Evolutionary conservation across 2,113 vertebrate genomes (phyloP).

Genomic region (Myotis yumanensis): DNA sequence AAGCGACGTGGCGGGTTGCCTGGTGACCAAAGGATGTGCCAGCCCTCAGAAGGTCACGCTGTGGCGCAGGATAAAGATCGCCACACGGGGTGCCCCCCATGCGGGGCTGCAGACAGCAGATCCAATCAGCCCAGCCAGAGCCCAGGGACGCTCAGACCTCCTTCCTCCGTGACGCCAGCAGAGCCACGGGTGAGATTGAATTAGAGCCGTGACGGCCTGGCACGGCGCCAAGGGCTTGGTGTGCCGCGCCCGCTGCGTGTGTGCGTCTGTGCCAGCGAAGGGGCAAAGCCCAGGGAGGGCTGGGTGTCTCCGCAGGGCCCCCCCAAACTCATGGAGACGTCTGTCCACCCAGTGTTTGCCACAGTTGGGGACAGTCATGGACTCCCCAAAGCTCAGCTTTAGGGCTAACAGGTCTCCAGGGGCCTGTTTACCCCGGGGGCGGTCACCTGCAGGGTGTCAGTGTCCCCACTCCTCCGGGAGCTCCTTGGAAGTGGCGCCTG

Average conservation of each 20-base stretch:
- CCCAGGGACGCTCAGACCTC: not conserved
- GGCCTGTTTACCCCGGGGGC: not conserved
- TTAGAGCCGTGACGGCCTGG: not conserved
- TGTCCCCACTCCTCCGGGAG: not conserved
- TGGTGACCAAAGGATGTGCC: conserved; percentile 57
- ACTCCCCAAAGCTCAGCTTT: not conserved
- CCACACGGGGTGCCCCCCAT: not conserved
- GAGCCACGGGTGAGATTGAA: not conserved
- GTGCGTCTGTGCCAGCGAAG: not conserved
- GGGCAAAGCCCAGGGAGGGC: not conserved
- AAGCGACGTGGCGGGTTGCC: conserved; percentile 60
- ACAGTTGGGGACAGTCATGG: not conserved
- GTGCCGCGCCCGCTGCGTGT: not conserved
- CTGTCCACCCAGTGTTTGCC: not conserved
- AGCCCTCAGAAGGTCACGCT: not conserved
- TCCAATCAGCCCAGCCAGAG: not conserved
- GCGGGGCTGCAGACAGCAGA: not conserved
- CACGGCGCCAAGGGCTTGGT: not conserved
- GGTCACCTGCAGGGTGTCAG: not conserved
- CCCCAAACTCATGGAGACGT: not conserved
- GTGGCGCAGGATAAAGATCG: not conserved
- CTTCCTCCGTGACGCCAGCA: not conserved
- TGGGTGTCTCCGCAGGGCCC: not conserved
- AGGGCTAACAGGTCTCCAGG: not conserved
- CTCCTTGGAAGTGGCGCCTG: not conserved